Percentiles rank a stretch among this genome's conserved stretches.
Conservation (phyloP, 1,140 invertebrate genomes). For the Cotesia vestalis region DNA sequence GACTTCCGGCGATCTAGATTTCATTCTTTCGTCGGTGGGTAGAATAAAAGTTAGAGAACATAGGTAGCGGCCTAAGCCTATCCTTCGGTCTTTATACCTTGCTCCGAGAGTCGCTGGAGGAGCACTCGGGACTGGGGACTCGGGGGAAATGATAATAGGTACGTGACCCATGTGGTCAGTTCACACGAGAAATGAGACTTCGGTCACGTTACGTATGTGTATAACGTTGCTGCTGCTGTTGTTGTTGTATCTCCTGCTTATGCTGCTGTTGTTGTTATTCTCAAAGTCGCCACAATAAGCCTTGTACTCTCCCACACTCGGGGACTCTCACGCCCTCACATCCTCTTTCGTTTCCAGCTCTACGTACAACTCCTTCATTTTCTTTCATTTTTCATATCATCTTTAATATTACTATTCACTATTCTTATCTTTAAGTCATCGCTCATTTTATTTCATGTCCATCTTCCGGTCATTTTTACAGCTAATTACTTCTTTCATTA, state of each 20-base stretch:
- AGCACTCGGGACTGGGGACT: constrained; percentile 2
- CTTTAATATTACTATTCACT: constrained; percentile 6
- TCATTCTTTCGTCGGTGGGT: constrained; percentile 57
- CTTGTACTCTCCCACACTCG: constrained; percentile 67
- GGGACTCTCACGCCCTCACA: constrained; percentile 66
- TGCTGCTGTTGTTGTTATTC: constrained; percentile 13
- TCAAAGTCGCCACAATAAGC: constrained; percentile 57
- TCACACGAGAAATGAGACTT: constrained; percentile 65
- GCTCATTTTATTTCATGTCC: constrained; percentile 3
- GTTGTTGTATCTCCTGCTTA: no score
- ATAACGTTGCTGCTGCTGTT: constrained; percentile 12
- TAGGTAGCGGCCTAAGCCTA: neutral
- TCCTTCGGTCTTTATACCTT: no score
- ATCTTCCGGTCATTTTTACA: no score
- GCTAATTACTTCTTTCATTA: no score
- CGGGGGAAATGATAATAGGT: constrained; percentile 66
- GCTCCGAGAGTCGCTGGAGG: no score
- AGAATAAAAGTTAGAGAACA: constrained; percentile 7
- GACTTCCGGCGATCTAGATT: constrained; percentile 68
- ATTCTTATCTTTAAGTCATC: neutral
- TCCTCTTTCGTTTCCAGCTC: constrained; percentile 53
- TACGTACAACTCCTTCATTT: constrained; percentile 24
- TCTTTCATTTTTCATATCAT: constrained; percentile 18
- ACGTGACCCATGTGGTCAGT: constrained; percentile 68
- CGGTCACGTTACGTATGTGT: constrained; percentile 25